These are phyloP conservation scores for Heterohyrax brucei DNA, from an alignment of 2,797 vertebrate species.

Conservation along the genomic window DNA sequence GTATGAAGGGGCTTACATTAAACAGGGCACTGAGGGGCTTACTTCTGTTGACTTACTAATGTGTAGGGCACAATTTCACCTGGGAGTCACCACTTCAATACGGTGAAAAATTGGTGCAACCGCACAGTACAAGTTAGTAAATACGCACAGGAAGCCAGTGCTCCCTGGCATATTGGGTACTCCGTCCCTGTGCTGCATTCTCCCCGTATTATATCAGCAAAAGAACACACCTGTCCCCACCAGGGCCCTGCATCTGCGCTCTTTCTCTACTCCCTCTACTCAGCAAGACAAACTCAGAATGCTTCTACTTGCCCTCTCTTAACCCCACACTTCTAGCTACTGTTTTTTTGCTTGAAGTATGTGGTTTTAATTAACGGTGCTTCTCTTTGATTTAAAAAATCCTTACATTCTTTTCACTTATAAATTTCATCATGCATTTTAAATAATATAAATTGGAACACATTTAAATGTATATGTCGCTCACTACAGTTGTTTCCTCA, in stretches of 20 bases:
- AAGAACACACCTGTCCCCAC: background rate
- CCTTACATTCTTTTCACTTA: background rate
- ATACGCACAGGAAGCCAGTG: too few relatives aligned
- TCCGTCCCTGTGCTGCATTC: too few relatives aligned
- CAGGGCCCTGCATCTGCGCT: background rate
- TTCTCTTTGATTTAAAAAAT: slow-evolving; percentile 21
- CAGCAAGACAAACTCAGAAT: background rate
- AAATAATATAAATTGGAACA: background rate
- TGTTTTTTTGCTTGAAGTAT: background rate
- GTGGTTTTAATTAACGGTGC: background rate
- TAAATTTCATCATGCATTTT: slow-evolving; percentile 12
- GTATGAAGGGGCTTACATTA: too few relatives aligned
- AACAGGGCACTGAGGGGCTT: too few relatives aligned
- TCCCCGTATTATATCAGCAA: background rate
- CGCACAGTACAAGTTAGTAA: too few relatives aligned
- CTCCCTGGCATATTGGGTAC: too few relatives aligned
- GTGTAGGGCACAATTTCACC: too few relatives aligned
- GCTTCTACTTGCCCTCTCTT: background rate
- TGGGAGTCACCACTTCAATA: too few relatives aligned
- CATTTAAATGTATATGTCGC: background rate
- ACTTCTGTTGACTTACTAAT: too few relatives aligned
- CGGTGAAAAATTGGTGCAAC: too few relatives aligned
- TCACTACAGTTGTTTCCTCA: background rate
- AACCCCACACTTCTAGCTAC: background rate
- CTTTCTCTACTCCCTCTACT: background rate